Base-by-base conservation (phyloP, 2,797 vertebrate species). In the Crenuchus spilurus region DNA sequence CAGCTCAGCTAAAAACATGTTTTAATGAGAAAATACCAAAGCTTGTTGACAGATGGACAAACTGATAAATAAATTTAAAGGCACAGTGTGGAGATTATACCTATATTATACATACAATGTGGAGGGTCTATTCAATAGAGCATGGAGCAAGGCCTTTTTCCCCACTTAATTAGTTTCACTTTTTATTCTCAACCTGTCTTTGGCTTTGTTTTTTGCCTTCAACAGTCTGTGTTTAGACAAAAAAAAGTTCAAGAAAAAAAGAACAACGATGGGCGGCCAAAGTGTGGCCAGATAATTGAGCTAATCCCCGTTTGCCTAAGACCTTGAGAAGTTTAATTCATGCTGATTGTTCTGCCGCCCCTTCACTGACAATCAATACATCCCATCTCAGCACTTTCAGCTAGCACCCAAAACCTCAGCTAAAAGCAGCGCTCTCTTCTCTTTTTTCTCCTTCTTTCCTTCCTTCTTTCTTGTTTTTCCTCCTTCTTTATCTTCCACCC, bases 261-360 rank as follows among this genome's bases (percentile, higher is more conserved):
- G 14, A 37, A 28, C 42, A 37, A 28, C 76, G 69, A 84, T 76
- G 80, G 84, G 88, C 67, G 77, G 74, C 82, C 80, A 69, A 82
- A 84, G 83, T 68, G 74, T 75, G 76, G 80, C 77, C 84, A 78
- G 85, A 87, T 90, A 82, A 90, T 88, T 87, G 86, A 74, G 85
- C 84, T 89, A 90, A 89, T 89, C 88, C 82, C 81, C n/a, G 80
- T 86, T 85, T 85, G 81, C 84, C 86, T 84, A 83, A 90, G 87
- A 91, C 89, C 86, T 89, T 90, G 86, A 87, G 81, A 83, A 86
- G 84, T 90, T 90, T 89, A 88, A 91, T 88, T 91, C 84, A 87
- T 84, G 82, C 83, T 88, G 88, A 88, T 89, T 87, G 88, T 88
- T 87, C 85, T 80, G 85, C 85, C 83, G 85, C 80, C 70, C 80